phyloP scores from a whole-genome alignment of 2,113 vertebrate species.

The Nothocercus nigrocapillus region DNA sequence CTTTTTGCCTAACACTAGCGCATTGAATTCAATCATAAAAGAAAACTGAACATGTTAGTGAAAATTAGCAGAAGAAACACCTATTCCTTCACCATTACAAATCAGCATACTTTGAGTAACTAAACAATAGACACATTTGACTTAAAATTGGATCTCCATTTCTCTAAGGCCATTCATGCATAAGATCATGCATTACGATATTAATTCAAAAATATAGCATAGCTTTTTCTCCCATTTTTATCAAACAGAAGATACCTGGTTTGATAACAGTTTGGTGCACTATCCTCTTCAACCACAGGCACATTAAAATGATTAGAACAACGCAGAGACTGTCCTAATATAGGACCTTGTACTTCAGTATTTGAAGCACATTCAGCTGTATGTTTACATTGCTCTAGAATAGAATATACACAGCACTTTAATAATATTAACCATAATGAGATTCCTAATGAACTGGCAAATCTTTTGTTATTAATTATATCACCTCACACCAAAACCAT shows the following conservation, averaged over 20 bases:
- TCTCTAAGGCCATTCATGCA: not conserved
- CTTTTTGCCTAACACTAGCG: not conserved
- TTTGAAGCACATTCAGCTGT: not conserved
- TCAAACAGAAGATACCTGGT: not conserved
- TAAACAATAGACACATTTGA: not conserved
- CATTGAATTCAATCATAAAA: not conserved
- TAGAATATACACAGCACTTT: rapidly evolving
- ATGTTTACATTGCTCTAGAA: not conserved
- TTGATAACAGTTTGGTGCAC: not conserved
- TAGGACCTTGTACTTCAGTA: not conserved
- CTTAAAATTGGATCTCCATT: not conserved
- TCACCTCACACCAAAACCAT: not conserved
- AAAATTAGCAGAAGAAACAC: not conserved
- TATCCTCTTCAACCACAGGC: not conserved
- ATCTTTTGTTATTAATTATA: not conserved
- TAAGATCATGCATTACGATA: not conserved
- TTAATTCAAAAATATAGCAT: not conserved
- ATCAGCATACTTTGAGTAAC: not conserved
- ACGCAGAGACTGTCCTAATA: not conserved
- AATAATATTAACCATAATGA: not conserved
- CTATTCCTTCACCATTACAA: not conserved
- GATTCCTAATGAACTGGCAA: not conserved
- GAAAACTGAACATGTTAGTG: not conserved
- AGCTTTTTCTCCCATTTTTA: not conserved
- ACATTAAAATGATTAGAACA: not conserved